phyloP scores from a whole-genome alignment of 2,888 invertebrate genomes.

The Cartodere bifasciata region DNA sequence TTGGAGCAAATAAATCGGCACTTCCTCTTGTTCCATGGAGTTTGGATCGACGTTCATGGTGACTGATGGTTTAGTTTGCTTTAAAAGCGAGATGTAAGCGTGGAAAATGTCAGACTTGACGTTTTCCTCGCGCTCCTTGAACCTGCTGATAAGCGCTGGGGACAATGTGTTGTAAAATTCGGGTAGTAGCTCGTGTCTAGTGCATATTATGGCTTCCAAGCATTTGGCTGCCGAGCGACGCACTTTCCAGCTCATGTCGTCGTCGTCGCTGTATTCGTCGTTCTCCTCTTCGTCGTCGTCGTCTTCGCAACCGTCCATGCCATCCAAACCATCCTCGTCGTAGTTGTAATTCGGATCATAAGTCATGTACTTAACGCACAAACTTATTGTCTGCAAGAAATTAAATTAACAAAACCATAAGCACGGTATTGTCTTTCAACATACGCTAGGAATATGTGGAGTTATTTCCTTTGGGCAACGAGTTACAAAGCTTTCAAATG shows the following conservation, averaged over 20 bases:
- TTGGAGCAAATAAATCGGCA: constrained; percentile 47
- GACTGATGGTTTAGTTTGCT: constrained; percentile 71
- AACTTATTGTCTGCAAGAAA: constrained; percentile 60
- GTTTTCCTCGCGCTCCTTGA: constrained; percentile 97
- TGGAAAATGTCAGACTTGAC: constrained; percentile 97
- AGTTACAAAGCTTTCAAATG: constrained; percentile 92
- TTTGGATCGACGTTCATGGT: constrained; percentile 53
- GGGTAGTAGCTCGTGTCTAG: constrained; percentile 78
- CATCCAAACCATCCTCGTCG: constrained; percentile 72
- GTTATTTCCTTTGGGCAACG: constrained; percentile 95
- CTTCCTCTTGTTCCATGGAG: constrained; percentile 59
- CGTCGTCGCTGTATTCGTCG: constrained; percentile 97
- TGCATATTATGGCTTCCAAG: constrained; percentile 86
- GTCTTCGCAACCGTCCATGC: constrained; percentile 54
- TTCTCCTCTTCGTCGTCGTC: constrained; percentile 68
- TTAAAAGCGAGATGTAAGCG: constrained; percentile 84
- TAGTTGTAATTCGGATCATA: constrained; percentile 99
- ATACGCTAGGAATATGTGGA: constrained; percentile 73
- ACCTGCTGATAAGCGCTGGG: constrained; percentile 81
- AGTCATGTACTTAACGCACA: constrained; percentile 83
- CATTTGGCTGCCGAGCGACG: constrained; percentile 95
- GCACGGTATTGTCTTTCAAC: constrained; percentile 12
- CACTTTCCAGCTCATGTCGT: constrained; percentile 99
- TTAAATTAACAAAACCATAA: constrained; percentile 10
- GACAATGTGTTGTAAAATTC: constrained; percentile 84